Conservation (phyloP, 2,888 invertebrate genomes). For the Protodeltote pygarga region DNA sequence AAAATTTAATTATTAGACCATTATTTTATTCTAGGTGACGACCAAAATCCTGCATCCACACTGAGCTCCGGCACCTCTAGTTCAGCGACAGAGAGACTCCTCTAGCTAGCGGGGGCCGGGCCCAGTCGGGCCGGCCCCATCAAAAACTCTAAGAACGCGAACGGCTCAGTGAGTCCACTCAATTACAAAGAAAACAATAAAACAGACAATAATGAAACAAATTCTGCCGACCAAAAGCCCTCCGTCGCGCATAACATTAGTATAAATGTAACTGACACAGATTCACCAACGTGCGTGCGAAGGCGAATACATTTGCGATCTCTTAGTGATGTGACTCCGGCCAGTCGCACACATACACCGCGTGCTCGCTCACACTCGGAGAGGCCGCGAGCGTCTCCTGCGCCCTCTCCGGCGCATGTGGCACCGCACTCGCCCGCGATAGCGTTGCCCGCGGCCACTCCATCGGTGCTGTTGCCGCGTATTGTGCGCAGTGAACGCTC, state of each 20-base stretch:
- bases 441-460: slow-evolving; percentile 25
- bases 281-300: slow-evolving; percentile 75
- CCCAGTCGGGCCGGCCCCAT: slow-evolving; percentile 84
- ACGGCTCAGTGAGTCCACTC: slow-evolving; percentile 64
- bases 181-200: slow-evolving; percentile 57
- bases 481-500: slow-evolving; percentile 60
- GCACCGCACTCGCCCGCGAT: slow-evolving; percentile 52
- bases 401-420: slow-evolving; percentile 56
- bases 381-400: slow-evolving; percentile 68
- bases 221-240: slow-evolving; percentile 48
- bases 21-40: slow-evolving; percentile 72
- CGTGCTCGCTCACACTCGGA: slow-evolving; percentile 80
- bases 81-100: slow-evolving; percentile 91
- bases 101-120: slow-evolving; percentile 91
- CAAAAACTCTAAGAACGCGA: slow-evolving; percentile 69
- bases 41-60: slow-evolving; percentile 86
- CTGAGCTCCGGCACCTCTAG: slow-evolving; percentile 90
- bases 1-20: too few relatives aligned
- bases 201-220: slow-evolving; percentile 56
- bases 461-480: slow-evolving; percentile 55
- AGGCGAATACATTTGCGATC: slow-evolving; percentile 81
- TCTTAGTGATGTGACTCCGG: slow-evolving; percentile 80
- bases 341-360: slow-evolving; percentile 68
- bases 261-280: slow-evolving; percentile 79
- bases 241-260: slow-evolving; percentile 71